phyloP scores from a whole-genome alignment of 2,113 vertebrate genomes.

The Phylloscopus trochilus region DNA sequence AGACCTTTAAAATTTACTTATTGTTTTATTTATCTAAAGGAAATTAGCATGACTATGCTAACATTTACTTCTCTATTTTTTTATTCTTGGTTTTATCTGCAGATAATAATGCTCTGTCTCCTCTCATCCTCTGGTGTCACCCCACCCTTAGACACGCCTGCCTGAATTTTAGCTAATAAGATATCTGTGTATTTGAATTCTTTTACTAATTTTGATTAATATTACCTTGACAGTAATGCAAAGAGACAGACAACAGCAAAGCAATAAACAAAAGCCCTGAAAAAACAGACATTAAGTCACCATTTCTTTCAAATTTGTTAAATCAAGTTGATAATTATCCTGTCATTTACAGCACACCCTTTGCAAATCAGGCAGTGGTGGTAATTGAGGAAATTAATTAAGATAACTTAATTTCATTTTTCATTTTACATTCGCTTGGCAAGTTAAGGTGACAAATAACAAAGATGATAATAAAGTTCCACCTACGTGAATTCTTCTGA shows the following conservation, averaged over 20 bases:
- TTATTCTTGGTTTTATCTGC: neutral
- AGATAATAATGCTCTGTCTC: conserved; percentile 16
- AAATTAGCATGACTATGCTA: neutral
- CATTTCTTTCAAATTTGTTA: conserved; percentile 23
- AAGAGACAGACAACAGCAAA: conserved; percentile 27
- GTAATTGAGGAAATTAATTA: conserved; percentile 30
- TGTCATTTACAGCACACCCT: neutral
- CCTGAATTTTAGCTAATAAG: conserved; percentile 22
- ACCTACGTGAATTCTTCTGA: conserved; percentile 84
- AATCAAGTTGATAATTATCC: conserved; percentile 43
- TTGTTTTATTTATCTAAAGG: neutral
- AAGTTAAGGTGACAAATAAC: conserved; percentile 30
- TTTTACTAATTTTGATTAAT: neutral
- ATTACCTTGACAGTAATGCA: conserved; percentile 15
- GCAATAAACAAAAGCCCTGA: conserved; percentile 24
- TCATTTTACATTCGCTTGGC: neutral
- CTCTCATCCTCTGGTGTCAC: conserved; percentile 5
- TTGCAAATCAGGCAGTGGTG: conserved; percentile 18
- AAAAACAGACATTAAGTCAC: neutral
- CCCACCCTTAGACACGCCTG: conserved; percentile 33
- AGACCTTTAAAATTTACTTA: neutral
- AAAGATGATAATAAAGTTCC: conserved; percentile 67
- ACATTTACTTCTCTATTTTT: neutral
- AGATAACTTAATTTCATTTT: conserved; percentile 30
- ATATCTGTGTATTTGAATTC: neutral